phyloP scores from a whole-genome alignment of 2,113 vertebrate genomes.

The Elephantulus edwardii region DNA sequence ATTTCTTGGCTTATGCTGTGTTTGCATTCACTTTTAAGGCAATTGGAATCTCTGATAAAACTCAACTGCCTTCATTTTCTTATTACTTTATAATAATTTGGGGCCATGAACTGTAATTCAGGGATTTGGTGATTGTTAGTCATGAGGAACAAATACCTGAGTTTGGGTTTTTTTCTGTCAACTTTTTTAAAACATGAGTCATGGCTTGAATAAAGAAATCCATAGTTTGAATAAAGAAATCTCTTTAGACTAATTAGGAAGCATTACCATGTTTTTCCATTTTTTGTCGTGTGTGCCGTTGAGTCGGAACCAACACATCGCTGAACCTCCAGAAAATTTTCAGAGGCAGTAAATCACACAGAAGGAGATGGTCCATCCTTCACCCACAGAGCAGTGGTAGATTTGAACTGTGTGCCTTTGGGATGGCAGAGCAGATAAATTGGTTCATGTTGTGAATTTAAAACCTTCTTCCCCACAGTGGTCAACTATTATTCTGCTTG shows the following conservation, averaged over 20 bases:
- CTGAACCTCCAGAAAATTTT: too few relatives aligned
- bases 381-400: too few relatives aligned
- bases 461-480: slow-evolving; percentile 34
- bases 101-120: slow-evolving; percentile 45
- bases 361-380: too few relatives aligned
- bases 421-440: slow-evolving; percentile 31
- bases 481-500: slow-evolving; percentile 13
- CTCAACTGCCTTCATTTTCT: slow-evolving; percentile 52
- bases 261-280: slow-evolving; percentile 36
- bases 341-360: too few relatives aligned
- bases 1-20: slow-evolving; percentile 38
- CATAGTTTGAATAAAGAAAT: too few relatives aligned
- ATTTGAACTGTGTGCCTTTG: too few relatives aligned
- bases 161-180: slow-evolving; percentile 26
- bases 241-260: slow-evolving; percentile 52
- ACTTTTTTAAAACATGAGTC: slow-evolving; percentile 38
- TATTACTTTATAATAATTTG: slow-evolving; percentile 50
- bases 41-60: slow-evolving; percentile 15
- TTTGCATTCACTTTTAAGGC: slow-evolving; percentile 28
- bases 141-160: slow-evolving; percentile 40
- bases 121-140: slow-evolving; percentile 44
- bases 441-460: slow-evolving; percentile 56
- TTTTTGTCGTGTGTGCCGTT: too few relatives aligned
- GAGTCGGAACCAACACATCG: too few relatives aligned
- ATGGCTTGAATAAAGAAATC: slow-evolving; percentile 56